Base-by-base conservation (phyloP, 2,888 invertebrate species). In the Ferdinandea cuprea region DNA sequence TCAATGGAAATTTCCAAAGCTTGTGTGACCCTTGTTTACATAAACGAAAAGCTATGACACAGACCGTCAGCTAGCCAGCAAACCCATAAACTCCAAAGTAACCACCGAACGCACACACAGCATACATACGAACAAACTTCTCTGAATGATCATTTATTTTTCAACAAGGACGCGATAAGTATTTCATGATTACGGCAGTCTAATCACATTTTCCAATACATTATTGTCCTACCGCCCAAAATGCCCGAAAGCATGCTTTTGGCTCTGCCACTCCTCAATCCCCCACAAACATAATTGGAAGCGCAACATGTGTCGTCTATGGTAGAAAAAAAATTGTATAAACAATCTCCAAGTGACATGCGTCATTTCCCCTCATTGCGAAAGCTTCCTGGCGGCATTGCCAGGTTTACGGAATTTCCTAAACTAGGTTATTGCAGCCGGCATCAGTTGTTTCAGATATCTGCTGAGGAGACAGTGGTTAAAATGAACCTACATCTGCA, bases 381-480 rank as follows among this genome's bases (percentile, higher is more conserved):
- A 81, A 77, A 71, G 71, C 66, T 66, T n/a, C 4, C 1, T 1
- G 0, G 15, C 7, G 37, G 66, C 66, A 59, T 72, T 81, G 81
- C 81, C 81, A 81, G 66, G 3, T 1, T 0, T 3, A 13, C 8
- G 1, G 3, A 6, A 9, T 8, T n/a, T n/a, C n/a, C 11, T n/a
- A 71, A 81, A 54, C 13, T 77, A 61, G 81, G 81, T 81, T 81
- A 81, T 35, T 81, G 66, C 76, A 77, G 59, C 66, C 65, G 71
- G 76, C 46, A 59, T 59, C 17, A 66, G 54, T 58, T 61, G 59
- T 54, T 28, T 65, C 40, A 19, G 71, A 65, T 71, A 9, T 17
- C n/a, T 42, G 21, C n/a, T n/a, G 11, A 4, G 15, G 6, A 2
- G 30, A 61, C 32, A 37, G 48, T 65, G 44, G 42, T 81, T 81